Evolutionary conservation across 2,888 invertebrate species (phyloP).

Genomic region (Acheta domesticus): DNA sequence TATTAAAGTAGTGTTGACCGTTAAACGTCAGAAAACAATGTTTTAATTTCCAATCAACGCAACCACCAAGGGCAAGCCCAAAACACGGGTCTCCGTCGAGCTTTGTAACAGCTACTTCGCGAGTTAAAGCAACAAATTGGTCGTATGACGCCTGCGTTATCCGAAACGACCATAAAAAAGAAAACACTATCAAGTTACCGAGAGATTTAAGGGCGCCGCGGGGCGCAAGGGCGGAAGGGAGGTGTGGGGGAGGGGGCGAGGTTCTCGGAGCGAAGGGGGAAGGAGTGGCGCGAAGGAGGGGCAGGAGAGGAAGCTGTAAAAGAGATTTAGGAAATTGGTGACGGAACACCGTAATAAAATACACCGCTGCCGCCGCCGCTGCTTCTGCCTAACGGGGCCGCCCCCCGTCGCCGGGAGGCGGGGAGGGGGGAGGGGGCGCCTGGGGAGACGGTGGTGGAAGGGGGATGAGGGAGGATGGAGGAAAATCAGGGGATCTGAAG

Average conservation of each 20-base stretch:
- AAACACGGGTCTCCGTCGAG: no score
- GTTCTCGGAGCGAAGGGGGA: neutral
- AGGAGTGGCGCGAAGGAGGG: neutral
- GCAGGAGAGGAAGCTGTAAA: slow-evolving; percentile 32
- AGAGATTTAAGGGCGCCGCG: slow-evolving; percentile 25
- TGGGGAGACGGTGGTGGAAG: no score
- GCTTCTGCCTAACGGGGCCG: neutral
- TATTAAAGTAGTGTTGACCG: no score
- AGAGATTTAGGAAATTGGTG: slow-evolving; percentile 35
- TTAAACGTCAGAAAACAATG: no score
- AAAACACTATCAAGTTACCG: slow-evolving; percentile 26
- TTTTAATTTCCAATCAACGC: no score
- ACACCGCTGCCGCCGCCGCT: slow-evolving; percentile 2
- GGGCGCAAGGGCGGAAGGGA: neutral
- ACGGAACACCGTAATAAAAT: slow-evolving; percentile 35
- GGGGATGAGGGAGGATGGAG: no score
- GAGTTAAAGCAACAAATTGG: slow-evolving; percentile 18
- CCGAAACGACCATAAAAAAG: neutral
- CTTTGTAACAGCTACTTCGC: neutral
- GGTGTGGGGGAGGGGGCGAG: neutral
- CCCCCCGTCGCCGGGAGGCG: no score
- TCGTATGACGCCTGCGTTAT: neutral
- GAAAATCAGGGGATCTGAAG: no score
- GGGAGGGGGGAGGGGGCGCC: no score
- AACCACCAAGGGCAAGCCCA: no score